Conservation (phyloP, 2,113 vertebrate genomes). For the Halcyon senegalensis region DNA sequence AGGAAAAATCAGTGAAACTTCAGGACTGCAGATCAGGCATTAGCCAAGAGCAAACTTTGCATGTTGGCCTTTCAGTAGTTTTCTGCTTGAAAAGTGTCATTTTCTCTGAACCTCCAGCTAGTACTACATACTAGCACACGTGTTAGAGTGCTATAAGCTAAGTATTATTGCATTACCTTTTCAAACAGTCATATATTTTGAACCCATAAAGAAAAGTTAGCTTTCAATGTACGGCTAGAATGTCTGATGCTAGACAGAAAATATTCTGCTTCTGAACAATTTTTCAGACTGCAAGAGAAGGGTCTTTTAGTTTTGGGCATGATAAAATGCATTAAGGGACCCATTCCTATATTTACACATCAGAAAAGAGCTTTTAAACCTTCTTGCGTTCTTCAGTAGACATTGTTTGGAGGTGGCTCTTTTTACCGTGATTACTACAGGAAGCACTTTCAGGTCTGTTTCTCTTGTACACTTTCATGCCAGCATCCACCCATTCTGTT, state of each 20-base stretch:
- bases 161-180: not conserved
- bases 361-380: not conserved
- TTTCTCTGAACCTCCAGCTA: not conserved
- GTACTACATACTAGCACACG: not conserved
- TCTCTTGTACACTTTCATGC: not conserved
- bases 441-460: not conserved
- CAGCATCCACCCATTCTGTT: not conserved
- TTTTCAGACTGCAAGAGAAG: not conserved
- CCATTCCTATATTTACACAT: not conserved
- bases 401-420: not conserved
- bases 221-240: not conserved
- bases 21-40: not conserved
- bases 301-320: not conserved
- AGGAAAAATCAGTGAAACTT: not conserved
- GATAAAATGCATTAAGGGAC: not conserved
- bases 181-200: not conserved
- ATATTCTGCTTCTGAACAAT: not conserved
- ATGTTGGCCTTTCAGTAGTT: not conserved
- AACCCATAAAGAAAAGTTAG: not conserved
- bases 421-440: not conserved
- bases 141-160: not conserved
- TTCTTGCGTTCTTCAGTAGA: not conserved
- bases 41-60: not conserved
- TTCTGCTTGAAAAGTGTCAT: not conserved
- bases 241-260: not conserved